phyloP scores from a whole-genome alignment of 2,888 invertebrate species.

The Tholera decimalis region DNA sequence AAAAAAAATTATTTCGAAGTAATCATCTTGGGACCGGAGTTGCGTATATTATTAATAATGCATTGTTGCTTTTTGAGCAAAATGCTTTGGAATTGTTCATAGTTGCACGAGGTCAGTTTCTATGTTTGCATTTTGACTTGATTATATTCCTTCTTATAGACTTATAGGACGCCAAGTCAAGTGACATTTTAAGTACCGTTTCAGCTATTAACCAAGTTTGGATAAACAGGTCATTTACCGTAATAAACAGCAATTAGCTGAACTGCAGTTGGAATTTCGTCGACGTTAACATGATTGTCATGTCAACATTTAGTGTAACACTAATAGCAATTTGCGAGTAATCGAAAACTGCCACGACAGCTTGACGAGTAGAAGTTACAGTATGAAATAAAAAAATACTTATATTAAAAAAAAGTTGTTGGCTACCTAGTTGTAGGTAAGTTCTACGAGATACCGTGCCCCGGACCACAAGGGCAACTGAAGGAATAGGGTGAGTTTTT shows the following conservation, averaged over 20 bases:
- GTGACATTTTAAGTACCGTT: neutral
- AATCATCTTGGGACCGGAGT: conserved; percentile 15
- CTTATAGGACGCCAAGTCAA: neutral
- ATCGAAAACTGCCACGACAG: conserved; percentile 37
- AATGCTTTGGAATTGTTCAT: neutral
- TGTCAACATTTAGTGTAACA: conserved; percentile 35
- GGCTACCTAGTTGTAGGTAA: no score
- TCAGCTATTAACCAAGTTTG: conserved; percentile 2
- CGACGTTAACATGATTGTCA: conserved; percentile 50
- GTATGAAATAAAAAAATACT: neutral
- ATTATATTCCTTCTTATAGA: neutral
- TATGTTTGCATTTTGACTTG: neutral
- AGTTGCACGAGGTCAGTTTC: neutral
- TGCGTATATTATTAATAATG: conserved; percentile 20
- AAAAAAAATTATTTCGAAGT: conserved; percentile 40
- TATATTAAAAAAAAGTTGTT: no score
- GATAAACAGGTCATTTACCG: neutral
- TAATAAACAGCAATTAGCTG: conserved; percentile 39
- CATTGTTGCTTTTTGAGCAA: neutral
- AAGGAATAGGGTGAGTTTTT: no score
- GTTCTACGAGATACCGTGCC: no score
- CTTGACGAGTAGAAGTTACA: conserved; percentile 9
- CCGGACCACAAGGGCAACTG: no score
- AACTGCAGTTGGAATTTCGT: conserved; percentile 30
- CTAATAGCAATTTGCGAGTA: conserved; percentile 55